These are phyloP conservation scores for Tetranychus urticae DNA, from an alignment of 1,140 invertebrate species.

Conservation along the genomic window DNA sequence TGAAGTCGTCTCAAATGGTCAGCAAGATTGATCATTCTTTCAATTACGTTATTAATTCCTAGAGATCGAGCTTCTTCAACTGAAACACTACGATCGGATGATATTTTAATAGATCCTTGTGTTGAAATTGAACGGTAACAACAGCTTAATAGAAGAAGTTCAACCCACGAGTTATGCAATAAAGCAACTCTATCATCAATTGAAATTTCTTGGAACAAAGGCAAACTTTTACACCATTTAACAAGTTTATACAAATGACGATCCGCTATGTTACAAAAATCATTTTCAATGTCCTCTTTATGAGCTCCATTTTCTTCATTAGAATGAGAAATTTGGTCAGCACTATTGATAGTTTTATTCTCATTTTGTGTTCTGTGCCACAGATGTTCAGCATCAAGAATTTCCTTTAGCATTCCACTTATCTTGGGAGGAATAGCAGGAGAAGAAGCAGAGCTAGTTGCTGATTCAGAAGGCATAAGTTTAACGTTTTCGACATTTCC, in stretches of 20 bases:
- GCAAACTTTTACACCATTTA: constrained; percentile 91
- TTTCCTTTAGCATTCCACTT: constrained; percentile 36
- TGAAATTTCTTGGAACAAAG: constrained; percentile 83
- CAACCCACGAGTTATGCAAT: constrained; percentile 91
- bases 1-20: constrained; percentile 64
- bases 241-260: constrained; percentile 89
- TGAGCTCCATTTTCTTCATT: background rate
- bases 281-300: constrained; percentile 19
- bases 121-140: constrained; percentile 65
- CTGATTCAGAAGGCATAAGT: background rate
- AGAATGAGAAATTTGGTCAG: background rate
- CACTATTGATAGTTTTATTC: background rate
- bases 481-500: background rate
- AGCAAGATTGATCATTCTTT: constrained; percentile 77
- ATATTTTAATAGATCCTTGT: constrained; percentile 39
- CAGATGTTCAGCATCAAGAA: constrained; percentile 77
- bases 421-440: constrained; percentile 2
- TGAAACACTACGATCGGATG: constrained; percentile 36
- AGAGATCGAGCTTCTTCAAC: constrained; percentile 42
- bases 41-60: constrained; percentile 53
- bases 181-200: constrained; percentile 90
- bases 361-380: constrained; percentile 58
- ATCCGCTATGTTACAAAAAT: constrained; percentile 77
- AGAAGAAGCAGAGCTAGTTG: background rate
- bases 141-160: constrained; percentile 61